These are phyloP conservation scores for Dascyllus trimaculatus DNA, from an alignment of 2,113 vertebrate species.

Conservation along the genomic window DNA sequence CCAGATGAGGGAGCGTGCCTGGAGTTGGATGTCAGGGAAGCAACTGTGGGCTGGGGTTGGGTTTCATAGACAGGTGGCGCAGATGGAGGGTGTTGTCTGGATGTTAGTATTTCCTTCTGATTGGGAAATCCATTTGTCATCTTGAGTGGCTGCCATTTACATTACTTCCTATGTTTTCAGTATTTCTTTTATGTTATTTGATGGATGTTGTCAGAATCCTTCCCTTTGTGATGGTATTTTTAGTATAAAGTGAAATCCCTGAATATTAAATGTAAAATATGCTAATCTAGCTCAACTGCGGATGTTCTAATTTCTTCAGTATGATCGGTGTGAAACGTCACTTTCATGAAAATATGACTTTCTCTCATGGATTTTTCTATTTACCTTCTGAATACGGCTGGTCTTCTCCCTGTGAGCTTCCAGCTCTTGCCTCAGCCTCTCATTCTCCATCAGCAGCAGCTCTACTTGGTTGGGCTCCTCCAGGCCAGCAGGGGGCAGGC, in stretches of 20 bases:
- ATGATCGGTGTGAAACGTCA: background rate
- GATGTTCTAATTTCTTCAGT: background rate
- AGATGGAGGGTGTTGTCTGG: constrained; percentile 18
- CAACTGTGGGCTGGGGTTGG: constrained; percentile 72
- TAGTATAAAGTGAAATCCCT: too few relatives aligned
- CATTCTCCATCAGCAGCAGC: constrained; percentile 90
- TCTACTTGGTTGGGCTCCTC: constrained; percentile 91
- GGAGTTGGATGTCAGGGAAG: constrained; percentile 46
- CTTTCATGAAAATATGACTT: background rate
- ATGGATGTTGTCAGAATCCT: background rate
- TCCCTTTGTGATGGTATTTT: too few relatives aligned
- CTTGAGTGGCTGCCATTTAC: background rate
- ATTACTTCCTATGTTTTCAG: background rate
- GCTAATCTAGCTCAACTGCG: background rate
- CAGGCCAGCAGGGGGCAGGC: constrained; percentile 82
- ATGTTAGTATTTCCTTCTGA: constrained; percentile 5
- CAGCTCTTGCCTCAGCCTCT: constrained; percentile 91
- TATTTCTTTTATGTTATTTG: background rate
- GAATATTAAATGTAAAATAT: too few relatives aligned
- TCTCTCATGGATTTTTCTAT: background rate
- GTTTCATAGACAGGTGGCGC: constrained; percentile 74
- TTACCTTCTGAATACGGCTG: constrained; percentile 94
- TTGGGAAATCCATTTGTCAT: background rate
- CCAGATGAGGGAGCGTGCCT: constrained; percentile 69
- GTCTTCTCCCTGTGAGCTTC: constrained; percentile 90